Percentiles rank a stretch among this genome's conserved stretches.
phyloP scores from a whole-genome alignment of 2,113 vertebrate genomes.

The Gasterosteus nipponicus region DNA sequence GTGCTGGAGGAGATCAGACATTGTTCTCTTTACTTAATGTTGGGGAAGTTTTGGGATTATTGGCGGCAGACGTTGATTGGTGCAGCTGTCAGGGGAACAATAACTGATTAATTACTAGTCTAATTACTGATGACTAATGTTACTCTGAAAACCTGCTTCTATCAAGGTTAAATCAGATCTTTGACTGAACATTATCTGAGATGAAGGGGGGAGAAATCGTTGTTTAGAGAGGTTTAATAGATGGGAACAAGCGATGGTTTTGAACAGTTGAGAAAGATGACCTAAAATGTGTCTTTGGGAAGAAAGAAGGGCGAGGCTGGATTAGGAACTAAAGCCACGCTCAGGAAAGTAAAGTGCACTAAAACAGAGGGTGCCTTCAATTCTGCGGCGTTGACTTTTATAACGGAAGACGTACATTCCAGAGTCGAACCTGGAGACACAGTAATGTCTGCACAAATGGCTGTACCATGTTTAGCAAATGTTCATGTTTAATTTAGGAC shows the following conservation, averaged over 20 bases:
- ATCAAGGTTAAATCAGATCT: constrained; percentile 33
- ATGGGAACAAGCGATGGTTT: constrained; percentile 24
- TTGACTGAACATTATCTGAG: constrained; percentile 7
- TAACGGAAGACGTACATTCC: not conserved
- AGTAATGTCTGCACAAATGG: constrained; percentile 1
- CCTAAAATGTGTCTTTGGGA: constrained; percentile 4
- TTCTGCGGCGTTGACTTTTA: not conserved
- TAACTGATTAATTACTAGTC: constrained; percentile 18
- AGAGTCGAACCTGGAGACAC: no score
- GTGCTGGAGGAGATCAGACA: constrained; percentile 1
- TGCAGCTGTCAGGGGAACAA: constrained; percentile 21
- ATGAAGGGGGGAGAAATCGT: constrained; percentile 37
- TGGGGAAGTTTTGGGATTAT: not conserved
- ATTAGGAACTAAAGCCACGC: not conserved
- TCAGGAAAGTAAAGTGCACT: not conserved
- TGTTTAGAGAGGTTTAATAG: constrained; percentile 35
- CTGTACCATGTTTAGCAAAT: constrained; percentile 9
- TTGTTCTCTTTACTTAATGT: not conserved
- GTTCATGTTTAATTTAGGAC: constrained; percentile 22
- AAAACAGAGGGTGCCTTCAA: not conserved
- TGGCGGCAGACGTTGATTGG: constrained; percentile 3
- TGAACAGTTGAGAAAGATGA: constrained; percentile 15
- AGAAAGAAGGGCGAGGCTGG: constrained; percentile 23
- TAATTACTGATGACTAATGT: constrained; percentile 37
- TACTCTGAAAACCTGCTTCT: constrained; percentile 31